Evolutionary conservation across 1,140 invertebrate genomes (phyloP).

Genomic region (Leptinotarsa undecemlineata): DNA sequence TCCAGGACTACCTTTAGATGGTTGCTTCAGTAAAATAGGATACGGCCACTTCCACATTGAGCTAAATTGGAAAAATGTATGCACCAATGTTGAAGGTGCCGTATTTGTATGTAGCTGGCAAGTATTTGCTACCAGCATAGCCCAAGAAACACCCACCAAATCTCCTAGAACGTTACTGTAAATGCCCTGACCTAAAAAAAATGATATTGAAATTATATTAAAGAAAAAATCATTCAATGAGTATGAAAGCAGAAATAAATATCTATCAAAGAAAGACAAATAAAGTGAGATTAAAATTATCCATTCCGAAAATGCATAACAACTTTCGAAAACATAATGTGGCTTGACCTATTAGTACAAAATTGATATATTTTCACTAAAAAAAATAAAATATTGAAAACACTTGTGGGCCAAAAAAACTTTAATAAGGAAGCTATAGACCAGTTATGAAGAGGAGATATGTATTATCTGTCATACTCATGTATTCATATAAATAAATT

Average conservation of each 20-base stretch:
- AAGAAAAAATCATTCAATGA: background rate
- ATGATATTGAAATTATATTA: background rate
- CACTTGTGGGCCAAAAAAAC: too few species aligned
- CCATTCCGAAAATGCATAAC: too few species aligned
- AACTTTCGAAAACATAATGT: too few species aligned
- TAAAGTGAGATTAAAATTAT: too few species aligned
- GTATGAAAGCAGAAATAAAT: too few species aligned
- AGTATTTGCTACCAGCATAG: slow-evolving; percentile 96
- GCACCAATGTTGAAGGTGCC: slow-evolving; percentile 88
- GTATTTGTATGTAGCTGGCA: slow-evolving; percentile 99
- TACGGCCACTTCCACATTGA: slow-evolving; percentile 98
- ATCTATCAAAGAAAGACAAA: too few species aligned
- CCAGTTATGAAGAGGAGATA: too few species aligned
- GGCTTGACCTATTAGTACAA: background rate
- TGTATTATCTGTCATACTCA: too few species aligned
- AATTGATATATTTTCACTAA: too few species aligned
- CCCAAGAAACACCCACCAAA: slow-evolving; percentile 98
- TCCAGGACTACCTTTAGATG: slow-evolving; percentile 82
- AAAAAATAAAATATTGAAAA: too few species aligned
- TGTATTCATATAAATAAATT: too few species aligned
- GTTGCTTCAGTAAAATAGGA: slow-evolving; percentile 92
- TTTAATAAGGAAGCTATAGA: too few species aligned
- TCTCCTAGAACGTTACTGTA: slow-evolving; percentile 98
- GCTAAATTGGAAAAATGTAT: slow-evolving; percentile 98
- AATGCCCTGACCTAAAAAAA: slow-evolving; percentile 80